A percentile compares a stretch with the other conserved stretches of the same genome.
phyloP scores from a whole-genome alignment of 2,113 vertebrate species.

The Atractosteus spatula region DNA sequence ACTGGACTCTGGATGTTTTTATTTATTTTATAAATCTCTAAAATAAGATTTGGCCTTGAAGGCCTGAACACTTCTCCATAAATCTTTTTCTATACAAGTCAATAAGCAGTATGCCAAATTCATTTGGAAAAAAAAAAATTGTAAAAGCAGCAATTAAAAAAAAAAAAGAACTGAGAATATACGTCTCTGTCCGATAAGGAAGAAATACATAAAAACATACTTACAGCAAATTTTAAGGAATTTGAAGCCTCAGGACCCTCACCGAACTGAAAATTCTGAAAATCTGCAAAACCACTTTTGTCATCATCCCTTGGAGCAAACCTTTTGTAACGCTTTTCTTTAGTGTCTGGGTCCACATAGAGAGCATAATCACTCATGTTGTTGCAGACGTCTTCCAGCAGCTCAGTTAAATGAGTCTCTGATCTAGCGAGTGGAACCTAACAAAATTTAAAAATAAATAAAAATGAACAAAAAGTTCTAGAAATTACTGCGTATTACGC shows the following conservation, averaged over 20 bases:
- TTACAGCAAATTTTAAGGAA: conserved; percentile 74
- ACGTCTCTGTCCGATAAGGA: background rate
- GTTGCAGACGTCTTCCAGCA: conserved; percentile 69
- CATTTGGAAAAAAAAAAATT: background rate
- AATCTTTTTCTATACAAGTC: too few species aligned
- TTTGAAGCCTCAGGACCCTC: conserved; percentile 64
- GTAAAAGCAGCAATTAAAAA: too few species aligned
- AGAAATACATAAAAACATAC: conserved; percentile 27
- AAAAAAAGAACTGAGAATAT: background rate
- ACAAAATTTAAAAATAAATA: conserved; percentile 15
- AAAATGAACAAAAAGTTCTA: conserved; percentile 12
- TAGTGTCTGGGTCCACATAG: conserved; percentile 59
- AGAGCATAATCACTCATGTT: conserved; percentile 74
- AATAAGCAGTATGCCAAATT: too few species aligned
- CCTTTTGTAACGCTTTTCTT: conserved; percentile 59
- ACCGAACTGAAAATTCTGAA: conserved; percentile 67
- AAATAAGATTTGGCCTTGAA: too few species aligned
- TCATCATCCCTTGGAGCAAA: conserved; percentile 63
- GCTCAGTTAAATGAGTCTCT: conserved; percentile 68
- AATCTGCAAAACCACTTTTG: conserved; percentile 55
- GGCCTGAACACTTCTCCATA: too few species aligned
- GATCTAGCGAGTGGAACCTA: conserved; percentile 72
- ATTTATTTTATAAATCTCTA: too few species aligned
- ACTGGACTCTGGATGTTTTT: too few species aligned
- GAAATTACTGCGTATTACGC: too few species aligned